A percentile compares a stretch with the other conserved stretches of the same genome.
phyloP scores from a whole-genome alignment of 2,113 vertebrate species.

The Notothenia coriiceps region DNA sequence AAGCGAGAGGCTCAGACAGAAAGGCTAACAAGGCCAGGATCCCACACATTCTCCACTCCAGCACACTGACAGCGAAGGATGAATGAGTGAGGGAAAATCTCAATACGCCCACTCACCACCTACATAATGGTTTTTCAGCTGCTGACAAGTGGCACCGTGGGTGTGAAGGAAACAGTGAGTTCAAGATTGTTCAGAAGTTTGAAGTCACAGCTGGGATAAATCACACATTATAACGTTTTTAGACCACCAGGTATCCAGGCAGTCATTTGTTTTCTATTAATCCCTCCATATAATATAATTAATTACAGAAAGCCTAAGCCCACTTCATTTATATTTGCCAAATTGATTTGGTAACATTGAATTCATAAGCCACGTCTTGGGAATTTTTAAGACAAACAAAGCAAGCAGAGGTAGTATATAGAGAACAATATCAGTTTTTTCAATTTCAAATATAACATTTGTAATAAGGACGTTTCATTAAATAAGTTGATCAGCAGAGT shows the following conservation, averaged over 20 bases:
- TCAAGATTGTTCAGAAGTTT: background rate
- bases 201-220: background rate
- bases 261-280: background rate
- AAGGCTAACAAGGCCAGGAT: constrained; percentile 29
- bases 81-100: background rate
- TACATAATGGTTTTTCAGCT: background rate
- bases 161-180: background rate
- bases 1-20: constrained; percentile 12
- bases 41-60: constrained; percentile 1
- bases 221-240: background rate
- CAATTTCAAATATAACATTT: too few relatives aligned
- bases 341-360: background rate
- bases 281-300: background rate
- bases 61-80: background rate
- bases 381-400: background rate
- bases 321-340: background rate
- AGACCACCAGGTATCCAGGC: too few relatives aligned
- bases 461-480: too few relatives aligned
- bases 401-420: too few relatives aligned
- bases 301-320: background rate
- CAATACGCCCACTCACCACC: background rate
- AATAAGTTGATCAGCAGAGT: too few relatives aligned
- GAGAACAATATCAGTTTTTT: too few relatives aligned
- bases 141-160: constrained; percentile 21
- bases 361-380: background rate